Evolutionary conservation across 2,797 vertebrate genomes (phyloP).

Genomic region (Acanthurus tractus): DNA sequence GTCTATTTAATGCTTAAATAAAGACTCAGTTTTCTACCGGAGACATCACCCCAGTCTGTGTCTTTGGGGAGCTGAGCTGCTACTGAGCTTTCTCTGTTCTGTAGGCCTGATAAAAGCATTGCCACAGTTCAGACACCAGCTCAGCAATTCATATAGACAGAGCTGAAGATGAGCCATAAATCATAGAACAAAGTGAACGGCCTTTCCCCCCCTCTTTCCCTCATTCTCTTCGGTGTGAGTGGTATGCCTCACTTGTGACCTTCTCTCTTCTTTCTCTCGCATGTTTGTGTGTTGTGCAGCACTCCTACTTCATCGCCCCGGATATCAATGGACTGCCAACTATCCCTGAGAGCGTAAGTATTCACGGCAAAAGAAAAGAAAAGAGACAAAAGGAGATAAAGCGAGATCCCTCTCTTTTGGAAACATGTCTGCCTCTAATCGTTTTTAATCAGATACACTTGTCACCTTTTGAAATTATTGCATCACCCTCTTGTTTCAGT

Average conservation of each 20-base stretch:
- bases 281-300: constrained; percentile 86
- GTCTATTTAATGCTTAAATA: constrained; percentile 87
- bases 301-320: constrained; percentile 97
- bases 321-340: constrained; percentile 96
- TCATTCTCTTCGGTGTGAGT: constrained; percentile 74
- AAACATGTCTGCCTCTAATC: constrained; percentile 77
- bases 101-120: constrained; percentile 79
- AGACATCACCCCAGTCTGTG: constrained; percentile 80
- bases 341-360: constrained; percentile 98
- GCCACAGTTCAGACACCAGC: constrained; percentile 82
- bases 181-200: constrained; percentile 83
- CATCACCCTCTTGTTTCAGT: constrained; percentile 75
- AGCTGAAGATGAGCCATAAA: constrained; percentile 84
- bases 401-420: constrained; percentile 66
- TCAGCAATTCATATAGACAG: constrained; percentile 85
- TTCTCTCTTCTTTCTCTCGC: constrained; percentile 73
- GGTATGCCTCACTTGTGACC: constrained; percentile 78
- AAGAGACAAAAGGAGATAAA: constrained; percentile 55
- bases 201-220: constrained; percentile 55
- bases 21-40: constrained; percentile 82
- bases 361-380: constrained; percentile 60
- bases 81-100: constrained; percentile 81
- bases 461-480: constrained; percentile 82
- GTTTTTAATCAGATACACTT: constrained; percentile 77
- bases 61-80: constrained; percentile 79